Conservation (phyloP, 2,113 vertebrate species). For the Lutjanus erythropterus region DNA sequence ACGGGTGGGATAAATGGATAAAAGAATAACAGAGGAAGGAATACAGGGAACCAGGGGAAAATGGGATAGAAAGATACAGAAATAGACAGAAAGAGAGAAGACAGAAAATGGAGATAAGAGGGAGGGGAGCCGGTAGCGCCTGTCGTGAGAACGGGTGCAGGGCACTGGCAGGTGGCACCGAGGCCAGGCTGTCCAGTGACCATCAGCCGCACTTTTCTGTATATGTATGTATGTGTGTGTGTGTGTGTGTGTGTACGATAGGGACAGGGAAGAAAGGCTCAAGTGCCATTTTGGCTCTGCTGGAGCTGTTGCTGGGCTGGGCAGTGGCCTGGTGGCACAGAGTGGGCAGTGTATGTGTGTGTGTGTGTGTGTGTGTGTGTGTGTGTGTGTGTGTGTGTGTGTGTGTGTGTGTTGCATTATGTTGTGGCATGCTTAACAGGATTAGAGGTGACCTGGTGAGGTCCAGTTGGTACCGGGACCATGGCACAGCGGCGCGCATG, state of each 20-base stretch:
- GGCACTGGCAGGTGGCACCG: conserved; percentile 71
- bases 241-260: conserved; percentile 44
- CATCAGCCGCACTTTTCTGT: conserved; percentile 54
- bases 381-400: conserved; percentile 30
- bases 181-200: conserved; percentile 80
- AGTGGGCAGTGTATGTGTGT: conserved; percentile 50
- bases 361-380: conserved; percentile 3
- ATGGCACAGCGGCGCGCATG: conserved; percentile 68
- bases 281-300: conserved; percentile 78
- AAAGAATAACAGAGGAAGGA: conserved; percentile 12
- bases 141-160: conserved; percentile 69
- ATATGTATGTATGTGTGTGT: conserved; percentile 57
- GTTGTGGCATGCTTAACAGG: conserved; percentile 87
- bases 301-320: conserved; percentile 74
- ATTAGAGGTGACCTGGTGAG: conserved; percentile 93
- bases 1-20: not conserved
- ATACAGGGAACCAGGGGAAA: not conserved
- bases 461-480: conserved; percentile 90
- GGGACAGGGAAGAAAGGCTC: conserved; percentile 72
- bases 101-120: conserved; percentile 26
- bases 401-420: conserved; percentile 75
- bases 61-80: conserved; percentile 21
- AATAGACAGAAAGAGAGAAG: conserved; percentile 36
- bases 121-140: conserved; percentile 64
- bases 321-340: conserved; percentile 73